Evolutionary conservation across 2,888 invertebrate genomes (phyloP).

Genomic region (Nemoura dubitans): DNA sequence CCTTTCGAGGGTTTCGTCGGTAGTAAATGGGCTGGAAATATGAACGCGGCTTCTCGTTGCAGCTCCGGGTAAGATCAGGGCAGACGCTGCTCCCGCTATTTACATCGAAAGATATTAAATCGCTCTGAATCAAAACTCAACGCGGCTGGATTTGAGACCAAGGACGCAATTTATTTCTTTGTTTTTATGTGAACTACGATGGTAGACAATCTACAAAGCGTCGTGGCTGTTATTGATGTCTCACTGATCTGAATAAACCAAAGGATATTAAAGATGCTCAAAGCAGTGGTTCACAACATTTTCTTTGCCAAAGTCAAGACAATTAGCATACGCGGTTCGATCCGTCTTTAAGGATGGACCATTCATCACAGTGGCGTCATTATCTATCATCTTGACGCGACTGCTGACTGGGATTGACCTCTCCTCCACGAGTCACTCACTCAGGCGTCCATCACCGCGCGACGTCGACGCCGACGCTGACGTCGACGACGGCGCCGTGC

Average conservation of each 20-base stretch:
- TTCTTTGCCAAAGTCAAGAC: not conserved
- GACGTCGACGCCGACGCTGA: not conserved
- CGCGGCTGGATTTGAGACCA: not conserved
- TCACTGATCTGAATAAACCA: not conserved
- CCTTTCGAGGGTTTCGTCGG: slow-evolving; percentile 8
- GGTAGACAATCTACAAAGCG: too few species aligned
- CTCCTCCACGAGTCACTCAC: not conserved
- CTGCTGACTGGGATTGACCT: slow-evolving; percentile 8
- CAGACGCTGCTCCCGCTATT: not conserved
- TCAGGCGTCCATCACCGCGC: slow-evolving; percentile 2
- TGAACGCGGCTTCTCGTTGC: slow-evolving; percentile 43
- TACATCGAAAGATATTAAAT: not conserved
- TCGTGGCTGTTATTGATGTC: not conserved
- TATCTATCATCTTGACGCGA: slow-evolving; percentile 17
- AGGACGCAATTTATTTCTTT: not conserved
- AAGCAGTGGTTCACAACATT: not conserved
- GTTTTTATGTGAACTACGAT: not conserved
- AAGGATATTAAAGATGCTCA: not conserved
- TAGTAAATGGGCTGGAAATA: slow-evolving; percentile 48
- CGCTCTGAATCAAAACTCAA: slow-evolving; percentile 26
- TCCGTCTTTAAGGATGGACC: not conserved
- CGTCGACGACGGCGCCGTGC: not conserved
- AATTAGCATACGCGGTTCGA: not conserved
- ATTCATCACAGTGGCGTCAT: not conserved
- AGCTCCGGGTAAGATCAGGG: not conserved